These are phyloP conservation scores for Adelognathus sp. DNA, from an alignment of 2,888 invertebrate genomes.

Conservation along the genomic window DNA sequence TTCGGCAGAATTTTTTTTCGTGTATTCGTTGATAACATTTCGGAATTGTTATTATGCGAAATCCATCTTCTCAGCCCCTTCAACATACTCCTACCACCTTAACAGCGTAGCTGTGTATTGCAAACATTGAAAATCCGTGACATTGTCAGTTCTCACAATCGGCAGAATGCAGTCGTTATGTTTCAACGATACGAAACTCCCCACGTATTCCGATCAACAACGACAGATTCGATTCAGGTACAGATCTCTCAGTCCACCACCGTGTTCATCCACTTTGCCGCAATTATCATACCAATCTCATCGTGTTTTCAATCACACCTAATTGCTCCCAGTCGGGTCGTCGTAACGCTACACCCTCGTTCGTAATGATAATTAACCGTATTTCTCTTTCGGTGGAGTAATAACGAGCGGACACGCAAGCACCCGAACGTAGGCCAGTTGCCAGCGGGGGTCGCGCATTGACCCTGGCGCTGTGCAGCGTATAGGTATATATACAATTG, in stretches of 20 bases:
- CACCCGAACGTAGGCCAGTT: slow-evolving; percentile 2
- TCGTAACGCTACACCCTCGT: slow-evolving; percentile 14
- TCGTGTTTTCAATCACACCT: slow-evolving; percentile 41
- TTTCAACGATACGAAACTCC: background rate
- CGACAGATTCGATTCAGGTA: background rate
- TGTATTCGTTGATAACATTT: no score
- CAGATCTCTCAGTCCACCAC: background rate
- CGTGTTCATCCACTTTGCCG: background rate
- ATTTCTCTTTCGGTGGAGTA: slow-evolving; percentile 49
- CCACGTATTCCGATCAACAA: background rate
- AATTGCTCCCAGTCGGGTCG: slow-evolving; percentile 33
- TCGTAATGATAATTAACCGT: slow-evolving; percentile 53
- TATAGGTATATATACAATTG: no score
- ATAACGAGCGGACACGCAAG: slow-evolving; percentile 46
- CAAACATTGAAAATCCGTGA: background rate
- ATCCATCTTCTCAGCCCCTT: no score
- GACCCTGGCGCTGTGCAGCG: background rate
- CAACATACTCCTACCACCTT: no score
- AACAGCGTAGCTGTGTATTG: no score
- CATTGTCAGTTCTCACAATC: background rate
- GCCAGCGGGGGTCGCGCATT: slow-evolving; percentile 10
- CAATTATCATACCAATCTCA: background rate
- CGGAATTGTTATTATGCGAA: no score
- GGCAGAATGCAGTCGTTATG: background rate
- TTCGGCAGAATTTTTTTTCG: no score